phyloP scores from a whole-genome alignment of 1,140 invertebrate species.

The Neodiprion virginianus region DNA sequence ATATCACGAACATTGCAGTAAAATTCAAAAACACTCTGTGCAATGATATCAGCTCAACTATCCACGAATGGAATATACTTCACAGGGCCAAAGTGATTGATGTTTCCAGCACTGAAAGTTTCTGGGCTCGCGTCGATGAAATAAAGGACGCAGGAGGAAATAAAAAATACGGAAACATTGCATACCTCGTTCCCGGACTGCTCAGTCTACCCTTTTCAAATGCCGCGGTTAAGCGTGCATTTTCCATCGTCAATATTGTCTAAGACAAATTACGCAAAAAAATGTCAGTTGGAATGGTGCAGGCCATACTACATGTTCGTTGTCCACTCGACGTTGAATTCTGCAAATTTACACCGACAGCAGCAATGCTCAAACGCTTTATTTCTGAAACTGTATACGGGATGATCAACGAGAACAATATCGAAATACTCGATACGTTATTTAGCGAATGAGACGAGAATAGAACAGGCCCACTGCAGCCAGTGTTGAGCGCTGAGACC shows the following conservation, averaged over 20 bases:
- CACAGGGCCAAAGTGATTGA: constrained; percentile 11
- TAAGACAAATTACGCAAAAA: constrained; percentile 27
- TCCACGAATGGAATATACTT: constrained; percentile 29
- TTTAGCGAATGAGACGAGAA: no score
- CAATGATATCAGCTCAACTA: constrained; percentile 25
- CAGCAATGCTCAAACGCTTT: constrained; percentile 17
- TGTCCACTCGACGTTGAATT: constrained; percentile 9
- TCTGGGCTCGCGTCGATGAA: constrained; percentile 22
- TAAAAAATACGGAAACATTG: constrained; percentile 22
- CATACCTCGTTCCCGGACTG: constrained; percentile 22
- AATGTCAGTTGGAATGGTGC: constrained; percentile 19
- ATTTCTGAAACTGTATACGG: constrained; percentile 22
- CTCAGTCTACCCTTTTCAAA: constrained; percentile 27
- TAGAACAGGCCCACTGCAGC: no score
- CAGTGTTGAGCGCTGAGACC: no score
- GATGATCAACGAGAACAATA: neutral
- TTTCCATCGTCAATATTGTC: constrained; percentile 24
- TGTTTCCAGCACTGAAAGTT: constrained; percentile 22
- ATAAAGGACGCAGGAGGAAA: constrained; percentile 23
- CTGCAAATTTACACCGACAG: constrained; percentile 20
- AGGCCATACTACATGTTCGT: constrained; percentile 24
- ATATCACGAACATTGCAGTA: constrained; percentile 21
- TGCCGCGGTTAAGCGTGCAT: constrained; percentile 23
- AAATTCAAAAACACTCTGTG: constrained; percentile 23
- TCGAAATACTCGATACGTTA: no score